Conservation (phyloP, 2,113 vertebrate species). For the Anguilla rostrata region DNA sequence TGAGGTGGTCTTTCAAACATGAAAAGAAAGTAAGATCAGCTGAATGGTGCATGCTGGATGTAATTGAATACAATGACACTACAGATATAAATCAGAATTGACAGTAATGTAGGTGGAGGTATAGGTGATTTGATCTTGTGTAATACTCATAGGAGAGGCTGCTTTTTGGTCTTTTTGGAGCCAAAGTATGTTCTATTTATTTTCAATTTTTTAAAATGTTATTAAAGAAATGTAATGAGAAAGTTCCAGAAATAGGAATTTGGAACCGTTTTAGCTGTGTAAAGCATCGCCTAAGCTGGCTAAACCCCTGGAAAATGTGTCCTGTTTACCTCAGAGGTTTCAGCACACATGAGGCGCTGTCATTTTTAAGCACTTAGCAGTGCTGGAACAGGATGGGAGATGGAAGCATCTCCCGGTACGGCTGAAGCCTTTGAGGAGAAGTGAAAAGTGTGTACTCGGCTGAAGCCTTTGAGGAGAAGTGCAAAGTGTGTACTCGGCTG, state of each 20-base stretch:
- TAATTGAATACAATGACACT: not conserved
- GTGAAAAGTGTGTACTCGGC: not conserved
- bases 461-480: not conserved
- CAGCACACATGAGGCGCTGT: not conserved
- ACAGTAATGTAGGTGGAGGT: not conserved
- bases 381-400: not conserved
- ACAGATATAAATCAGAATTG: not conserved
- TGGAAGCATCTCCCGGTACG: not conserved
- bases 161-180: not conserved
- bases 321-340: conserved; percentile 8
- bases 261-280: not conserved
- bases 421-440: not conserved
- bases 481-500: not conserved
- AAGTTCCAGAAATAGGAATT: conserved; percentile 1
- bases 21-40: not conserved
- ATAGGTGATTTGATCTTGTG: not conserved
- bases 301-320: not conserved
- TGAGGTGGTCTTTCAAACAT: not conserved
- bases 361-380: not conserved
- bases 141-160: not conserved
- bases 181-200: not conserved
- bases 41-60: not conserved
- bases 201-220: not conserved
- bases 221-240: conserved; percentile 5
- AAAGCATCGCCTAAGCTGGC: conserved; percentile 10